Evolutionary conservation across 2,888 invertebrate genomes (phyloP).

Genomic region (Mimas tiliae): DNA sequence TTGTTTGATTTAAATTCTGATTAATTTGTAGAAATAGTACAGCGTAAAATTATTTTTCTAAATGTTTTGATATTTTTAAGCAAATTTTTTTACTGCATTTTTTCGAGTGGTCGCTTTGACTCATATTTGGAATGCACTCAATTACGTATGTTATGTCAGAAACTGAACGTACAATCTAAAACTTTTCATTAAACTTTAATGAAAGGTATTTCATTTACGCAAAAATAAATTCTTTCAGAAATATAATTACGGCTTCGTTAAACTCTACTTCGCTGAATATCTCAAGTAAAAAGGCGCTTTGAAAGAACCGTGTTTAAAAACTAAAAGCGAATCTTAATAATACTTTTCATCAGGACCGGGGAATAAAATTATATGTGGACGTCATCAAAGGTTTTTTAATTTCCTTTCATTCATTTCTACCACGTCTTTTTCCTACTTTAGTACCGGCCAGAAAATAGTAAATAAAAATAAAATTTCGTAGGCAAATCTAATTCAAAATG

Average conservation of each 20-base stretch:
- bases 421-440: constrained; percentile 4
- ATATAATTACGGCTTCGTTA: constrained; percentile 77
- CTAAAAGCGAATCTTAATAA: constrained; percentile 61
- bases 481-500: constrained; percentile 41
- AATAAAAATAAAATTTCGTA: constrained; percentile 10
- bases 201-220: constrained; percentile 69
- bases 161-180: constrained; percentile 40
- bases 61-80: no score
- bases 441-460: constrained; percentile 11
- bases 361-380: constrained; percentile 28
- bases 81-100: no score
- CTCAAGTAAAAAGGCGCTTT: constrained; percentile 64
- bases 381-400: constrained; percentile 34
- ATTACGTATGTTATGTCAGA: constrained; percentile 11
- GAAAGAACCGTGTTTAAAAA: constrained; percentile 61
- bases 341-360: constrained; percentile 49
- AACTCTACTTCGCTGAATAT: constrained; percentile 68
- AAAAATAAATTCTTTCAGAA: constrained; percentile 66
- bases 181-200: constrained; percentile 63
- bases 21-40: neutral
- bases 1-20: neutral
- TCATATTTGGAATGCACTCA: constrained; percentile 6
- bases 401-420: constrained; percentile 31
- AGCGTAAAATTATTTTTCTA: no score
- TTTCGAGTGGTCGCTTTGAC: no score